Evolutionary conservation across 1,140 invertebrate species (phyloP), one percentile per base, ranked within the genome.

Genomic region (Drosophila subobscura): DNA sequence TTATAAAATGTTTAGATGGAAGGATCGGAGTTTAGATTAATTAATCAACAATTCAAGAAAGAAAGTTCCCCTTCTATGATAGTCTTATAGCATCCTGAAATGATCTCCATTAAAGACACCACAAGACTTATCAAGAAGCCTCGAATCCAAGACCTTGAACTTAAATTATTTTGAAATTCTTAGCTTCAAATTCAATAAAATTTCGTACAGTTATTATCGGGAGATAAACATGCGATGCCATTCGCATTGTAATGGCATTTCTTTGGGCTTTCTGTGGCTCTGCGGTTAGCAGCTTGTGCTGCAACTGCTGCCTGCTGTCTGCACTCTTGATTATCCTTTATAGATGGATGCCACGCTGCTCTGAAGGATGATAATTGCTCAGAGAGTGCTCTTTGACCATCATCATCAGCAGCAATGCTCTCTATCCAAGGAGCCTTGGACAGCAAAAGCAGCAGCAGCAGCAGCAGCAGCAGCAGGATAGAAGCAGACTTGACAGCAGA

Each of bases 331-430:
- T 68, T 52, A 68, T 68, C 51, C 33, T 68, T 68, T 67, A 68
- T 67, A 25, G 57, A 67, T 66, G 56, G 57, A 41, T 45, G 50
- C 40, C 37, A 40, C 33, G 8, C 44, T 29, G 41, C 41, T 65
- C 33, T 66, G 66, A 49, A 72, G 76, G 76, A 84, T 76, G 65
- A 84, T 84, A 83, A 83, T 84, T 84, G 79, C 54, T 78, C 33
- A 37, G 16, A n/a, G 44, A 68, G 65, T 41, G 65, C 60, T 47
- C 61, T 64, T 59, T 33, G 61, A 40, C 47, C 63, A 54, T 33
- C 47, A 27, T 50, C 49, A 27, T 67, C 25, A 60, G 1, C 25
- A 27, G 25, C 25, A 37, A 57, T 75, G 65, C 77, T 72, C 53
- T 65, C 61, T 51, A 47, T 52, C 57, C 47, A 27, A 27, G 25